These are phyloP conservation scores for Magallana gigas DNA, from an alignment of 1,140 invertebrate species.

Conservation along the genomic window DNA sequence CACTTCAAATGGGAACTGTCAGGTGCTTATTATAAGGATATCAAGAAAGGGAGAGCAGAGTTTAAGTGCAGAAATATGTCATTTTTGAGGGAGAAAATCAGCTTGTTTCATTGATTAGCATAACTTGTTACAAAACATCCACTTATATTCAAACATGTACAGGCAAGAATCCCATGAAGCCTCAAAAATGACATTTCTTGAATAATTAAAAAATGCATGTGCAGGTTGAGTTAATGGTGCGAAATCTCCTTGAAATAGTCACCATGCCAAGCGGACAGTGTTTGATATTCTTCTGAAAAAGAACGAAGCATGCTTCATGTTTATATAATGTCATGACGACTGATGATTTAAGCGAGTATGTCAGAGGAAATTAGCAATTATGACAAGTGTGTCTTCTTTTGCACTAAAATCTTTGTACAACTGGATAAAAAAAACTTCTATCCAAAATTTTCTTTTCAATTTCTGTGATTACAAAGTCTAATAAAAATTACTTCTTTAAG, in stretches of 20 bases:
- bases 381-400: too few relatives aligned
- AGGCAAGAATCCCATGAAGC: neutral
- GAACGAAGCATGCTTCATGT: conserved; percentile 25
- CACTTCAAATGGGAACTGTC: neutral
- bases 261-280: conserved; percentile 42
- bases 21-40: neutral
- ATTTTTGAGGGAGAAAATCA: neutral
- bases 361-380: too few relatives aligned
- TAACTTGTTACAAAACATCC: conserved; percentile 24
- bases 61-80: conserved; percentile 34
- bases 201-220: conserved; percentile 1
- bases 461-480: too few relatives aligned
- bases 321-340: conserved; percentile 14
- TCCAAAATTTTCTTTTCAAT: too few relatives aligned
- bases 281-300: conserved; percentile 43
- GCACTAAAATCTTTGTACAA: too few relatives aligned
- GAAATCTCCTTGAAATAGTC: conserved; percentile 34
- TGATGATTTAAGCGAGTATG: too few relatives aligned
- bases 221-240: conserved; percentile 22
- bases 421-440: too few relatives aligned
- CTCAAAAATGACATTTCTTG: conserved; percentile 25
- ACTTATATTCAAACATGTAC: neutral
- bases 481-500: too few relatives aligned
- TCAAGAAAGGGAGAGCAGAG: conserved; percentile 8
- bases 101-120: neutral